A percentile compares a stretch with the other conserved stretches of the same genome.
Evolutionary conservation across 2,113 vertebrate genomes (phyloP).

Genomic region (Phodopus roborovskii): DNA sequence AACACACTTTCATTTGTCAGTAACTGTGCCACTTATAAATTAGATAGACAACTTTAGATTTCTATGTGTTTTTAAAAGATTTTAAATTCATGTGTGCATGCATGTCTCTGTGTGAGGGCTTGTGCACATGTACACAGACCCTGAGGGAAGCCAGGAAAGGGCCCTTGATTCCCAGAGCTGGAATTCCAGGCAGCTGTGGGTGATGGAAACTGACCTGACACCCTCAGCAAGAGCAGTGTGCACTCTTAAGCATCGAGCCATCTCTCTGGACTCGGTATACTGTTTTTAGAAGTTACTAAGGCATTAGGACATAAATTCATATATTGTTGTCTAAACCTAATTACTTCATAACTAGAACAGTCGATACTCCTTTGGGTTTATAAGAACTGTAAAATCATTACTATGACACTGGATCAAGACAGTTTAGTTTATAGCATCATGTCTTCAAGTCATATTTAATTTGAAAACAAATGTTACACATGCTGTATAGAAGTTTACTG

Average conservation of each 20-base stretch:
- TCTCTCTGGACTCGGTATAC: not conserved
- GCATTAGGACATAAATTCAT: not conserved
- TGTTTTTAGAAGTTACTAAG: not conserved
- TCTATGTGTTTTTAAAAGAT: not conserved
- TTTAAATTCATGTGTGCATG: not conserved
- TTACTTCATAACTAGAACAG: not conserved
- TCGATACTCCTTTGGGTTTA: not conserved
- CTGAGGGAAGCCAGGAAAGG: not conserved
- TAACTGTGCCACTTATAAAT: not conserved
- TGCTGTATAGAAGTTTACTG: not conserved
- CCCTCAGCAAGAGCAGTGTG: not conserved
- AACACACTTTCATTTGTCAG: not conserved
- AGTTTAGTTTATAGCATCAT: not conserved
- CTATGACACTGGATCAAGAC: not conserved
- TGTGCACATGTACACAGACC: not conserved
- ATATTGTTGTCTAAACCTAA: not conserved
- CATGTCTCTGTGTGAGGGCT: not conserved
- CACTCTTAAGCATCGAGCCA: not conserved
- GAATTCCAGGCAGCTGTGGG: not conserved
- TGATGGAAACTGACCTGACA: not conserved
- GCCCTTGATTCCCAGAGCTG: not conserved
- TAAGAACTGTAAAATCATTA: not conserved
- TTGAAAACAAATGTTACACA: not conserved
- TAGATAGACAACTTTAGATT: not conserved
- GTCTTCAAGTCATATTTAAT: slow-evolving; percentile 19